Evolutionary conservation across 2,888 invertebrate species (phyloP), one percentile per base, ranked within the genome.

Genomic region (Coelopa pilipes): DNA sequence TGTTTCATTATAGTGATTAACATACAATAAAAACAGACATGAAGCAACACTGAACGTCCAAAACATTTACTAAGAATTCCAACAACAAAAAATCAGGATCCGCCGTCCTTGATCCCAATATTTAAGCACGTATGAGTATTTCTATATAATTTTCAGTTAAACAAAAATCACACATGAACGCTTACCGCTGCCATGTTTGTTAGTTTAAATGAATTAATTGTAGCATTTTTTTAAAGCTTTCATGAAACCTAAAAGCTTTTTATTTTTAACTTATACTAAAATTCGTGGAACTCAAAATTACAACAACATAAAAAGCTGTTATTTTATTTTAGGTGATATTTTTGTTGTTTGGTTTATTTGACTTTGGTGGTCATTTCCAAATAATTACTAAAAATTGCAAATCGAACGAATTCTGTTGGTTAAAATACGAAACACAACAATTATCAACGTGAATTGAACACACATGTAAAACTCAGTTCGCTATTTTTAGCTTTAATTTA

Each of bases 291-390:
- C 71, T 50, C n/a, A 49, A n/a, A 21, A 55, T 59, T n/a, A 60
- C 34, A 34, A 60, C 34, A 34, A 59, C 55, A 21, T 74, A 68
- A 71, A 73, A 49, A 47, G 60, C 70, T 70, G 21, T 17, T 49
- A 62, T 62, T 49, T 50, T 13, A 4, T 34, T 34, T 34, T 34
- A 7, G 2, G 7, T 34, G 34, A 34, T 34, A 7, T 2, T 34
- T 34, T 59, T 70, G 59, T 70, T 24, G 47, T 60, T 49, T 34
- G 7, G 2, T 34, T 34, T 34, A 34, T n/a, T n/a, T n/a, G 7
- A 34, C 7, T 34, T 34, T 34, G 34, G 34, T 34, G 34, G 7
- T 34, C 2, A 34, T 34, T 34, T 34, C 34, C 34, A 34, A 34
- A 34, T 34, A 34, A 34, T 34, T 34, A 34, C 34, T 34, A 34